Percentiles rank a stretch among this genome's conserved stretches.
phyloP scores from a whole-genome alignment of 2,113 vertebrate species.

The Xenopus borealis region DNA sequence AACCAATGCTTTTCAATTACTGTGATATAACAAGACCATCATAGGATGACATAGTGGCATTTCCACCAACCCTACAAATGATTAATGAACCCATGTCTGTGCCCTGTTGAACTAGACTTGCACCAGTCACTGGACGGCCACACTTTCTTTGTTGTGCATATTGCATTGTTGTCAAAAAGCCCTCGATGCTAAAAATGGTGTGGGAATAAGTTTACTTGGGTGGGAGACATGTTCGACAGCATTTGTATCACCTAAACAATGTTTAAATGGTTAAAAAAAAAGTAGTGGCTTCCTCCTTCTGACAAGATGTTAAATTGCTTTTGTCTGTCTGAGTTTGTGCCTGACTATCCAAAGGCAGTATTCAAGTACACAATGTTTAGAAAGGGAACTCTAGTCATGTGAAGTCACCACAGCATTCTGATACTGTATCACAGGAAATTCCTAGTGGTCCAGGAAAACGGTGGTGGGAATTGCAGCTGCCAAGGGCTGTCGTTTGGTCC shows the following conservation, averaged over 20 bases:
- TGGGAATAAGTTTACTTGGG: slow-evolving; percentile 1
- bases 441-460: slow-evolving; percentile 75
- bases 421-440: slow-evolving; percentile 84
- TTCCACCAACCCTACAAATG: too few relatives aligned
- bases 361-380: slow-evolving; percentile 65
- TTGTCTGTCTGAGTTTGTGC: slow-evolving; percentile 60
- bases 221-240: not conserved
- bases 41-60: too few relatives aligned
- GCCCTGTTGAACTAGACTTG: not conserved
- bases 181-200: not conserved
- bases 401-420: slow-evolving; percentile 77
- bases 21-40: too few relatives aligned
- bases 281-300: slow-evolving; percentile 39
- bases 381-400: slow-evolving; percentile 78
- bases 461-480: slow-evolving; percentile 69
- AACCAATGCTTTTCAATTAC: too few relatives aligned
- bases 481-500: slow-evolving; percentile 41
- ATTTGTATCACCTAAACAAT: slow-evolving; percentile 23
- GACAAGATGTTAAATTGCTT: slow-evolving; percentile 60
- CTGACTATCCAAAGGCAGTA: slow-evolving; percentile 62
- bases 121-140: not conserved
- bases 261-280: slow-evolving; percentile 10
- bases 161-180: not conserved
- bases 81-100: not conserved
- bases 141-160: not conserved